Percentiles rank a stretch among this genome's conserved stretches.
Evolutionary conservation across 2,797 vertebrate species (phyloP).

Genomic region (Leptatherina wallacei): DNA sequence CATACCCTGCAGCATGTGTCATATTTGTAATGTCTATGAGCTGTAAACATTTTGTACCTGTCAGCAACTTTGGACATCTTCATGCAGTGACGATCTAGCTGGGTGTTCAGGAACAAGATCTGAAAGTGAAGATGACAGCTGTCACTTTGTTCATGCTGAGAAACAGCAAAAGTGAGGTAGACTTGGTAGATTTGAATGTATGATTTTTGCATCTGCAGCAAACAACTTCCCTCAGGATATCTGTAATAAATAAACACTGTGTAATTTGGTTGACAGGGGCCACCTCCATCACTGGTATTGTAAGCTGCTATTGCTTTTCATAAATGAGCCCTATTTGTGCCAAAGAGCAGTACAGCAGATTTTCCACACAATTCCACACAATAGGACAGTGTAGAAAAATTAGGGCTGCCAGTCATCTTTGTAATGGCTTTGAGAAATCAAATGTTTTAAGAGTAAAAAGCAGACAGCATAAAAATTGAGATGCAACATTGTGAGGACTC

Average conservation of each 20-base stretch:
- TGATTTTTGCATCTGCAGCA: background rate
- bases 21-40: background rate
- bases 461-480: background rate
- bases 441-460: slow-evolving; percentile 3
- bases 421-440: slow-evolving; percentile 11
- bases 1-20: background rate
- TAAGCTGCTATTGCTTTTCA: background rate
- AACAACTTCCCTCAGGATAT: background rate
- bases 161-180: background rate
- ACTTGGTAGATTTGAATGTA: background rate
- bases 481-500: background rate
- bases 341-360: background rate
- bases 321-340: slow-evolving; percentile 14
- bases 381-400: background rate
- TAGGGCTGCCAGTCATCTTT: background rate
- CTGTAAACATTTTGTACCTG: slow-evolving; percentile 84
- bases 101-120: slow-evolving; percentile 94
- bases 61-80: slow-evolving; percentile 99
- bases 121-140: slow-evolving; percentile 67
- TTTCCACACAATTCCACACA: slow-evolving; percentile 10
- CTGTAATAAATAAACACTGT: slow-evolving; percentile 8
- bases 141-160: slow-evolving; percentile 1
- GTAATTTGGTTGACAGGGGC: background rate
- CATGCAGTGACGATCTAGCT: slow-evolving; percentile 97
- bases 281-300: background rate